Percentiles rank a stretch among this genome's conserved stretches.
These are phyloP conservation scores for Philereme transversata DNA, from an alignment of 2,888 invertebrate genomes.

Conservation along the genomic window DNA sequence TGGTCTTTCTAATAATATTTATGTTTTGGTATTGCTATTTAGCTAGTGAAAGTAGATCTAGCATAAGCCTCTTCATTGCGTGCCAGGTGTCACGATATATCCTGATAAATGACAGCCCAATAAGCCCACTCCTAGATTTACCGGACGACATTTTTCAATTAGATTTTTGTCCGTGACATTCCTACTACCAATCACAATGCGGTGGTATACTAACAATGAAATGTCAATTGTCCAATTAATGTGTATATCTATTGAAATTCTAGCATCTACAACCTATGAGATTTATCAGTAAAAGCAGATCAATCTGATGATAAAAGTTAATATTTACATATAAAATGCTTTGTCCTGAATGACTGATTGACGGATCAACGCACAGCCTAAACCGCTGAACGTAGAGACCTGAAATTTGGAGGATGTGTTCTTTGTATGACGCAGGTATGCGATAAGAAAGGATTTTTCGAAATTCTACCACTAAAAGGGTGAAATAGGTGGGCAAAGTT, in stretches of 20 bases:
- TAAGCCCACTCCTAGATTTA: constrained; percentile 31
- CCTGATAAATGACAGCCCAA: constrained; percentile 21
- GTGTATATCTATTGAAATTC: constrained; percentile 20
- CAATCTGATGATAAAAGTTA: neutral
- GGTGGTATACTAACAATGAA: constrained; percentile 35
- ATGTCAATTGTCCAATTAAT: constrained; percentile 49
- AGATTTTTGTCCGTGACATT: constrained; percentile 44
- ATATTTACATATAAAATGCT: no score
- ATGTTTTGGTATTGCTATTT: neutral
- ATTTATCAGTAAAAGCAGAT: neutral
- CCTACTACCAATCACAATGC: constrained; percentile 28
- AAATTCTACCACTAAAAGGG: no score
- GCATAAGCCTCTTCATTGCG: constrained; percentile 25
- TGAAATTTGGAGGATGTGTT: no score
- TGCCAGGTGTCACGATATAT: constrained; percentile 33
- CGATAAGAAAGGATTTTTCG: no score
- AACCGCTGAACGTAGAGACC: no score
- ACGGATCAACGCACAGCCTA: no score
- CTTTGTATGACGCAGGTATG: no score
- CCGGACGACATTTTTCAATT: constrained; percentile 33
- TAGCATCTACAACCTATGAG: neutral
- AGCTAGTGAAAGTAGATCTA: constrained; percentile 11
- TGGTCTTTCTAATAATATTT: no score
- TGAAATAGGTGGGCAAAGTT: no score
- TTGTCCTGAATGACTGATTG: no score